phyloP scores from a whole-genome alignment of 2,888 invertebrate species.

The Drosophila mercatorum region DNA sequence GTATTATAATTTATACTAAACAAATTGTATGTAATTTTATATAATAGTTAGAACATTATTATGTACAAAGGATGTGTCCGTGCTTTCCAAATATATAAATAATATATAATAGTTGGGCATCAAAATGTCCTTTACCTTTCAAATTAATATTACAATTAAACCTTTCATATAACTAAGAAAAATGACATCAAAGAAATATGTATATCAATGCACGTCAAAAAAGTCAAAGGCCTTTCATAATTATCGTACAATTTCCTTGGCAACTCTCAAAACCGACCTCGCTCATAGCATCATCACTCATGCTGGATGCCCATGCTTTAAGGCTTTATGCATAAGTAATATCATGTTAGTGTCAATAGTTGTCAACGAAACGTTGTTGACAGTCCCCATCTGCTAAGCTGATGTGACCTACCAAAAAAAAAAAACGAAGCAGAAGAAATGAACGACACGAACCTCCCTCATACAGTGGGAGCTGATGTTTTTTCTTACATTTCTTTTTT shows the following conservation, averaged over 20 bases:
- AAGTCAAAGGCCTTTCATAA: not conserved
- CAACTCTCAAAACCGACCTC: conserved; percentile 15
- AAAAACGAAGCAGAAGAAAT: not conserved
- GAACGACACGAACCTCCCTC: conserved; percentile 21
- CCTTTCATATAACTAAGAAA: not conserved
- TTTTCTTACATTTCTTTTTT: conserved; percentile 9
- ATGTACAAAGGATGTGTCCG: too few relatives aligned
- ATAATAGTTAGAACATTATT: too few relatives aligned
- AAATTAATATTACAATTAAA: not conserved
- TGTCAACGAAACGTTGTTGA: conserved; percentile 71
- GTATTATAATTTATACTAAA: too few relatives aligned
- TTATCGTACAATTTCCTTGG: not conserved
- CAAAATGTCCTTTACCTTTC: not conserved
- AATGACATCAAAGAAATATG: not conserved
- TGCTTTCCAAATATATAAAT: not conserved
- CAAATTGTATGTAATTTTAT: too few relatives aligned
- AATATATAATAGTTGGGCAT: not conserved
- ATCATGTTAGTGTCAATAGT: conserved; percentile 78
- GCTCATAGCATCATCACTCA: conserved; percentile 32
- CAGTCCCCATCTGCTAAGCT: conserved; percentile 53
- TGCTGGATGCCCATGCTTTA: conserved; percentile 46
- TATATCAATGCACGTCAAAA: not conserved
- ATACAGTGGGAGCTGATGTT: conserved; percentile 9
- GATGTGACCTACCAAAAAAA: conserved; percentile 12
- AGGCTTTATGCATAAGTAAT: conserved; percentile 73